Conservation (phyloP, 2,888 invertebrate genomes). For the Polydrusus tereticollis region DNA sequence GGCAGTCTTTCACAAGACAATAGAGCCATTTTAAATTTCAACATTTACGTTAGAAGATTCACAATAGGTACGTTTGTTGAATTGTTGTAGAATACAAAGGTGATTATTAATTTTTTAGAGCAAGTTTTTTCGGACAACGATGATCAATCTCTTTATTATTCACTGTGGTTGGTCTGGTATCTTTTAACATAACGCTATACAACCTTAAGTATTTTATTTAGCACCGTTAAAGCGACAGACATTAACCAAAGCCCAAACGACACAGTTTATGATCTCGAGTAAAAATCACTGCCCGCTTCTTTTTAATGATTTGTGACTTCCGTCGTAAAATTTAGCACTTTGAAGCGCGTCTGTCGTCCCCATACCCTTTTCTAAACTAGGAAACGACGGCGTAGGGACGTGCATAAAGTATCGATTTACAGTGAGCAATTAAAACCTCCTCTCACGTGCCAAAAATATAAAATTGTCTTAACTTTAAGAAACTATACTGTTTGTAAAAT, state of each 20-base stretch:
- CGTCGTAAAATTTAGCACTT: constrained; percentile 37
- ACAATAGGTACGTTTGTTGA: too few species aligned
- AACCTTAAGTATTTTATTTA: constrained; percentile 3
- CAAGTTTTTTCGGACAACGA: too few species aligned
- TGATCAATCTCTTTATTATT: too few species aligned
- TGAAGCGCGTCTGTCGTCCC: constrained; percentile 11
- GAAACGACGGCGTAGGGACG: constrained; percentile 3
- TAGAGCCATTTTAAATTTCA: too few species aligned
- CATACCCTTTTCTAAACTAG: constrained; percentile 29
- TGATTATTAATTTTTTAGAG: too few species aligned
- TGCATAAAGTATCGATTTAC: background rate
- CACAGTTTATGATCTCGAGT: constrained; percentile 19
- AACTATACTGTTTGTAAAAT: too few species aligned
- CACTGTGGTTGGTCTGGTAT: background rate
- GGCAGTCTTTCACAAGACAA: too few species aligned
- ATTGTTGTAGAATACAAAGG: too few species aligned
- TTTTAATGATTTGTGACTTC: constrained; percentile 45
- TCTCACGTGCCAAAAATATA: too few species aligned
- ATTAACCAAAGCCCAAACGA: constrained; percentile 2
- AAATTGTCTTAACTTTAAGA: too few species aligned
- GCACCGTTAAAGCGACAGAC: constrained; percentile 16
- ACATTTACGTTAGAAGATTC: too few species aligned
- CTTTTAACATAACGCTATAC: background rate
- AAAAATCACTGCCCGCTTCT: constrained; percentile 21
- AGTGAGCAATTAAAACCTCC: too few species aligned